Percentiles rank a stretch among this genome's conserved stretches.
phyloP scores from a whole-genome alignment of 2,888 invertebrate species.

The Drosophila recens region DNA sequence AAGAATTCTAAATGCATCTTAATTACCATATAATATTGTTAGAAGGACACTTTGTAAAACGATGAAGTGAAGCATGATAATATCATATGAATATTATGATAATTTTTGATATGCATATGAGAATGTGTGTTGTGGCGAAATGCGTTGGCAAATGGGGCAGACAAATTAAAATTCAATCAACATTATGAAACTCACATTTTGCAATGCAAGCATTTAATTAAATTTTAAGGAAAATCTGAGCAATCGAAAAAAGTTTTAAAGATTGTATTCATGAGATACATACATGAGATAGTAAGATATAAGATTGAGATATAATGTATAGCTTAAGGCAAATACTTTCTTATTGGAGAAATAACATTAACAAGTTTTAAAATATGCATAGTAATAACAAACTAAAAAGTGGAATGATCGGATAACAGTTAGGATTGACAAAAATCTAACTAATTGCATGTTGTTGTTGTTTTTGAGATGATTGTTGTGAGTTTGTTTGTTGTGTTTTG shows the following conservation, averaged over 20 bases:
- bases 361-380: slow-evolving; percentile 28
- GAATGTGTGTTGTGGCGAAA: slow-evolving; percentile 35
- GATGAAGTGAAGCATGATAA: slow-evolving; percentile 39
- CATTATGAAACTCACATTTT: slow-evolving; percentile 8
- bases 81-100: slow-evolving; percentile 17
- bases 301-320: slow-evolving; percentile 24
- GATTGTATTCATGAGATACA: not conserved
- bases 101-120: slow-evolving; percentile 22
- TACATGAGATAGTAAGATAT: not conserved
- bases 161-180: slow-evolving; percentile 10
- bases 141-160: slow-evolving; percentile 18
- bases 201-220: slow-evolving; percentile 7
- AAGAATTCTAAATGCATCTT: slow-evolving; percentile 29
- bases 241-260: slow-evolving; percentile 1
- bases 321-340: slow-evolving; percentile 27
- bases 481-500: slow-evolving; percentile 16
- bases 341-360: slow-evolving; percentile 43
- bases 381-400: slow-evolving; percentile 36
- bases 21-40: slow-evolving; percentile 30
- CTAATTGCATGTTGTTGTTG: slow-evolving; percentile 7
- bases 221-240: not conserved
- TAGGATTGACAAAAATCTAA: slow-evolving; percentile 29
- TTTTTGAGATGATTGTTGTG: slow-evolving; percentile 46
- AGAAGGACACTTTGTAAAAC: slow-evolving; percentile 61
- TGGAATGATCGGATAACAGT: slow-evolving; percentile 31